Base-by-base conservation (phyloP, 2,113 vertebrate species). In the Strix uralensis region DNA sequence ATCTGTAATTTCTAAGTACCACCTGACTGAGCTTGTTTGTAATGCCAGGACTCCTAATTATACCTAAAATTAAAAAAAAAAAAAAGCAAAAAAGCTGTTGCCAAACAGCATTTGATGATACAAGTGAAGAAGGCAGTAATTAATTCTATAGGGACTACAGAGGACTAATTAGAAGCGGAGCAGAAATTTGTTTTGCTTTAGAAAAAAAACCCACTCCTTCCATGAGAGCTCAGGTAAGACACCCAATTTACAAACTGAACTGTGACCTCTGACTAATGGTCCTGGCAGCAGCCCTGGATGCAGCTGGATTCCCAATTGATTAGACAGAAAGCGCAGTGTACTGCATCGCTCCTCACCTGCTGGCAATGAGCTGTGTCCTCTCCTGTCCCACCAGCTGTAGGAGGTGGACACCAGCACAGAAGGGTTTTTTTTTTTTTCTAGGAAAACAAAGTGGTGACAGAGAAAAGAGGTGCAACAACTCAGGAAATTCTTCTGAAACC, bases 141-240 rank as follows among this genome's bases (percentile, higher is more conserved):
- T 97, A 97, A 96, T 96, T 81, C 96, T 96, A 74, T 87, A 88
- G 96, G 94, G 92, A 95, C 94, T 96, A 94, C 66, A 95, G 89
- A 91, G 10, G n/a, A 78, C 87, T 96, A 97, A 96, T 96, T 94
- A 94, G 89, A 79, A 92, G 89, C 47, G 55, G 74, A 95, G 55
- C 38, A 90, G 22, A 91, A 89, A 90, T 91, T 91, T 93, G 57
- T 69, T 95, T 93, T 91, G 70, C 55, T 86, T 74, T 71, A 59
- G 42, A 74, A 91, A 84, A 84, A 78, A 63, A 44, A 23, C 2
- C 14, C 23, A 15, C 15, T 29, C 80, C 51, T 95, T 77, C 57
- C 38, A 44, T 59, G 42, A 80, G 22, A 87, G 20, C 70, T 87
- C 5, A 7, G 58, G 74, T 78, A 63, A 93, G 59, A 73, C 55